Percentiles rank a stretch among this genome's conserved stretches.
phyloP scores from a whole-genome alignment of 37 sponge, comb jelly and placozoan species.

The Spongilla lacustris region DNA sequence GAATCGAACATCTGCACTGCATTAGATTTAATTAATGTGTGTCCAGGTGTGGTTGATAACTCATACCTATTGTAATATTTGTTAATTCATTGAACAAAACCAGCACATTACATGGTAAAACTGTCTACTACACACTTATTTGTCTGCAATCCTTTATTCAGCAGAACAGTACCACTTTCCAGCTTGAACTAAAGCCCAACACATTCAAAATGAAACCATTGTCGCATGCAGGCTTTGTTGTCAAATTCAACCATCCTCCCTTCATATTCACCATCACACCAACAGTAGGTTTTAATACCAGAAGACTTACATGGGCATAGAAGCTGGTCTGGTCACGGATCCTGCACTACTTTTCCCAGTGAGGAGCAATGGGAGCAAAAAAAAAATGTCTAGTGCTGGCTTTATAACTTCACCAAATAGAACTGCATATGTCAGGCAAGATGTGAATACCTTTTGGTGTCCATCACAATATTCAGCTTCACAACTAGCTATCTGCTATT shows the following conservation, averaged over 20 bases:
- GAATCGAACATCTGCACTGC: conserved; percentile 23
- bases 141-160: conserved; percentile 20
- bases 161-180: conserved; percentile 29
- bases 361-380: conserved; percentile 29
- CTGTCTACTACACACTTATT: conserved; percentile 19
- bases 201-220: conserved; percentile 47
- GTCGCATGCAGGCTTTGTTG: conserved; percentile 15
- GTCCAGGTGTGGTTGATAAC: conserved; percentile 9
- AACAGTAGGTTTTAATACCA: conserved; percentile 3
- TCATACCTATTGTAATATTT: neutral
- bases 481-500: conserved; percentile 29
- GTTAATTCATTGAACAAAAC: neutral
- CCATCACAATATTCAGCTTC: conserved; percentile 41
- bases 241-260: conserved; percentile 36
- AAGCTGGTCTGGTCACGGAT: neutral
- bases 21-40: conserved; percentile 27
- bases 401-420: conserved; percentile 11
- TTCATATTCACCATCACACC: conserved; percentile 12
- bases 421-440: neutral
- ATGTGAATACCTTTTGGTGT: conserved; percentile 37
- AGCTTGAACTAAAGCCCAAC: neutral
- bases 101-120: neutral
- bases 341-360: neutral
- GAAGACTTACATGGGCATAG: neutral
- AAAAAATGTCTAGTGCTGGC: conserved; percentile 8